These are phyloP conservation scores for Cheilosia urbana DNA, from an alignment of 2,888 invertebrate genomes.

Conservation along the genomic window DNA sequence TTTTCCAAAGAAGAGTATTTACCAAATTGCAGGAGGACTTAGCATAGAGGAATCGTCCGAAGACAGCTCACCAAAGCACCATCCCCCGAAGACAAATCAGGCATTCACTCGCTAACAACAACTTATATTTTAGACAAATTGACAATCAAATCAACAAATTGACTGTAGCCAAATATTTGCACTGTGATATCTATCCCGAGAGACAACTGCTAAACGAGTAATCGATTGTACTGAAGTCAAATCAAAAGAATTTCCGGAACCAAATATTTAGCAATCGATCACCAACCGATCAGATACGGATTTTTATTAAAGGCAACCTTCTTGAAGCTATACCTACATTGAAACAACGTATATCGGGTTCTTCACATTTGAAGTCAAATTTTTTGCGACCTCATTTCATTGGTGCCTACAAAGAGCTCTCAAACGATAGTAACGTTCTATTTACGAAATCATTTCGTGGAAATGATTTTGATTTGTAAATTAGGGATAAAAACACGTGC, in stretches of 20 bases:
- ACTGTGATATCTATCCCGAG: too few species aligned
- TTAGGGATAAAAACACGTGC: neutral
- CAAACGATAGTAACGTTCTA: neutral
- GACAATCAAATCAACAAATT: too few species aligned
- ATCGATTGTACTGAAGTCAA: neutral
- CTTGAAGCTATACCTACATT: neutral
- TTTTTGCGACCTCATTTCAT: neutral
- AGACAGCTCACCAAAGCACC: too few species aligned
- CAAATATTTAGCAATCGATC: neutral
- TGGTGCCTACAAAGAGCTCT: too few species aligned
- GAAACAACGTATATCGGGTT: neutral
- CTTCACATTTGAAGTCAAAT: neutral
- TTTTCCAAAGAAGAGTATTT: too few species aligned
- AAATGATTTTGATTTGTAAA: neutral
- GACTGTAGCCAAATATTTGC: too few species aligned
- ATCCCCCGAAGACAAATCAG: too few species aligned
- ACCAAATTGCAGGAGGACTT: too few species aligned
- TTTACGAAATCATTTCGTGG: neutral
- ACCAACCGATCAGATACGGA: neutral
- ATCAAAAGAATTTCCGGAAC: constrained; percentile 1
- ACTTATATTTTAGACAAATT: too few species aligned
- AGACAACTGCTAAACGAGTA: neutral
- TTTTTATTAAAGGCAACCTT: neutral
- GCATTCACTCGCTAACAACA: too few species aligned
- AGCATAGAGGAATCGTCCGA: too few species aligned